phyloP scores from a whole-genome alignment of 2,113 vertebrate genomes.

The Nematolebias whitei region DNA sequence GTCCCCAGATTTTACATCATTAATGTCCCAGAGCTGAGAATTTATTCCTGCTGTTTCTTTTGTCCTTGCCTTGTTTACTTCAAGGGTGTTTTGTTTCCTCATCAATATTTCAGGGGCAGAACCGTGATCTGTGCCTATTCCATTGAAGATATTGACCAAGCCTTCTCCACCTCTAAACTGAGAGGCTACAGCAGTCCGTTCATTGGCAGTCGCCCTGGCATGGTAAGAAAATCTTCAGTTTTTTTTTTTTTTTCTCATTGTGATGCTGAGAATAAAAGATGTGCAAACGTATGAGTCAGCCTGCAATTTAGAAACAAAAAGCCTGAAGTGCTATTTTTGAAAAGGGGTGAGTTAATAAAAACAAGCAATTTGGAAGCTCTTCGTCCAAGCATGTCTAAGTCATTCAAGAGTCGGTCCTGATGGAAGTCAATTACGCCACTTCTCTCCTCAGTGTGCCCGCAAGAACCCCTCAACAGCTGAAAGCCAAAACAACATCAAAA shows the following conservation, averaged over 20 bases:
- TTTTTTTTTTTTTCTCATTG: not conserved
- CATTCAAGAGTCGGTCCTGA: not conserved
- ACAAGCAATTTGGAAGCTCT: conserved; percentile 17
- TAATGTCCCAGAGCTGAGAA: not conserved
- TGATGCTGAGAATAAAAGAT: not conserved
- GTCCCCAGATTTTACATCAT: too few species aligned
- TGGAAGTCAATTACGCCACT: conserved; percentile 2
- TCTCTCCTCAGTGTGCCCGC: conserved; percentile 68
- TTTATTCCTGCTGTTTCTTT: not conserved
- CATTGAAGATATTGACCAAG: conserved; percentile 79
- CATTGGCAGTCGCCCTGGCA: conserved; percentile 71
- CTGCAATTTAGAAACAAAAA: conserved; percentile 9
- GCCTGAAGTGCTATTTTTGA: conserved; percentile 16
- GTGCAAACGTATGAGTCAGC: conserved; percentile 7
- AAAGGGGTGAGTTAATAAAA: conserved; percentile 6
- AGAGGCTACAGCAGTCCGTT: conserved; percentile 78
- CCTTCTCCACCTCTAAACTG: conserved; percentile 79
- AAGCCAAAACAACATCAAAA: conserved; percentile 68
- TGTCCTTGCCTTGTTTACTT: not conserved
- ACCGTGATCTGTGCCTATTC: conserved; percentile 84
- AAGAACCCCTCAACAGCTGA: conserved; percentile 61
- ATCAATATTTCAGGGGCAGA: conserved; percentile 72
- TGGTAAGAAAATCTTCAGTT: conserved; percentile 65
- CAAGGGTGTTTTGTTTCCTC: not conserved
- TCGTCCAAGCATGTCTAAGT: conserved; percentile 19